phyloP scores from a whole-genome alignment of 2,888 invertebrate genomes.

The Cetonia aurata region DNA sequence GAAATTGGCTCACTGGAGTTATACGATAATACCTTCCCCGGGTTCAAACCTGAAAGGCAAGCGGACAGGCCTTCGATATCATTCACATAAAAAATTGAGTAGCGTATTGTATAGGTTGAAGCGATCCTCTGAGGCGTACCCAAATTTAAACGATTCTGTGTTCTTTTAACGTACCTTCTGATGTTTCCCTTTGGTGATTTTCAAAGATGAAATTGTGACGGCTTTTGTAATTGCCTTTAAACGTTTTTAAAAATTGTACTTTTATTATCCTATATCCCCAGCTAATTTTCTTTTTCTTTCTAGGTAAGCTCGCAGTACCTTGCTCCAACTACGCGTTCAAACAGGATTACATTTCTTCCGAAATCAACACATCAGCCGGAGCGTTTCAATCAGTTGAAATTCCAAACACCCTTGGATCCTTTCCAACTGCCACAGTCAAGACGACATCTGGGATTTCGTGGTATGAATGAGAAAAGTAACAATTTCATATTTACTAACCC shows the following conservation, averaged over 20 bases:
- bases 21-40: slow-evolving; percentile 39
- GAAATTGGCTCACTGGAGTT: slow-evolving; percentile 37
- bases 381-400: too few relatives aligned
- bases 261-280: too few relatives aligned
- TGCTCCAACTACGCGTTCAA: too few relatives aligned
- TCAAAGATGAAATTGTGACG: neutral
- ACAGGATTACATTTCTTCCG: neutral
- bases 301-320: neutral
- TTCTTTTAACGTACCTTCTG: slow-evolving; percentile 15
- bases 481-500: neutral
- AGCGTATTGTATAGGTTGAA: slow-evolving; percentile 38
- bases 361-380: neutral
- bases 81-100: slow-evolving; percentile 42
- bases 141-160: slow-evolving; percentile 36
- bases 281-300: neutral
- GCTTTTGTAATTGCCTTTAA: too few relatives aligned
- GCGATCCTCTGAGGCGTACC: slow-evolving; percentile 32
- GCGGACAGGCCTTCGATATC: slow-evolving; percentile 32
- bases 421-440: too few relatives aligned
- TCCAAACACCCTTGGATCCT: too few relatives aligned
- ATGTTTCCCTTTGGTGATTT: neutral
- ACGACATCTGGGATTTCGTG: too few relatives aligned
- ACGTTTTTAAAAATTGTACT: too few relatives aligned
- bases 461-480: slow-evolving; percentile 5
- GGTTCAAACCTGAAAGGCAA: slow-evolving; percentile 28